These are phyloP conservation scores for Tenthredo scrophulariae DNA, from an alignment of 2,888 invertebrate genomes.

Conservation along the genomic window DNA sequence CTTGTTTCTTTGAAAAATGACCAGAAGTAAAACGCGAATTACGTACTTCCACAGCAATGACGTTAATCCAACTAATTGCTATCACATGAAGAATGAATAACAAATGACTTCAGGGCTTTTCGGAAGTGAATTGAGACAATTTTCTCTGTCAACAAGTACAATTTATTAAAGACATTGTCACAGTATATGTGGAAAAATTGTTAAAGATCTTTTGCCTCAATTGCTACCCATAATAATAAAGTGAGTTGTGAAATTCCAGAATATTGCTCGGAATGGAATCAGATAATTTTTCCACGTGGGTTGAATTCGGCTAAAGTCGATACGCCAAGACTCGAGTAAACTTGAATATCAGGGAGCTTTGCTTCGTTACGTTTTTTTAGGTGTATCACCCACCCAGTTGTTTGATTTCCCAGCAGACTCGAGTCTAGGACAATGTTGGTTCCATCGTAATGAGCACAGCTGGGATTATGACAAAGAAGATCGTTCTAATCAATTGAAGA, in stretches of 20 bases:
- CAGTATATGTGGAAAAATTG: neutral
- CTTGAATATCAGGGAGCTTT: slow-evolving; percentile 31
- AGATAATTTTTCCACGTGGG: neutral
- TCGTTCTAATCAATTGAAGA: slow-evolving; percentile 6
- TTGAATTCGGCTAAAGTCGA: neutral
- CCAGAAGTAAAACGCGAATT: neutral
- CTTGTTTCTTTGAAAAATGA: slow-evolving; percentile 26
- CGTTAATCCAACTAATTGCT: slow-evolving; percentile 10
- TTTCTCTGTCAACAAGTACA: neutral
- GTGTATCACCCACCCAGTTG: slow-evolving; percentile 12
- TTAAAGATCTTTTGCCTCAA: neutral
- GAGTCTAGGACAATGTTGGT: slow-evolving; percentile 24
- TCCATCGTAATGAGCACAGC: slow-evolving; percentile 40
- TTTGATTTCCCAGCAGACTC: slow-evolving; percentile 48
- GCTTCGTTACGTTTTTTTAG: slow-evolving; percentile 25
- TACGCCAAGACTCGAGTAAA: neutral
- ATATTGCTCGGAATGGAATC: neutral
- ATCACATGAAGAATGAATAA: neutral
- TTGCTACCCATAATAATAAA: neutral
- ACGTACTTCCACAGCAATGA: neutral
- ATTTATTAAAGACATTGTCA: neutral
- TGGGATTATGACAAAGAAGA: slow-evolving; percentile 46
- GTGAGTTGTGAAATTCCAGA: neutral
- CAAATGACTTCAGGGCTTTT: neutral
- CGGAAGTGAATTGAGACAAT: neutral